Percentiles rank a stretch among this genome's conserved stretches.
Conservation (phyloP, 2,888 invertebrate species). For the Eupithecia dodoneata region DNA sequence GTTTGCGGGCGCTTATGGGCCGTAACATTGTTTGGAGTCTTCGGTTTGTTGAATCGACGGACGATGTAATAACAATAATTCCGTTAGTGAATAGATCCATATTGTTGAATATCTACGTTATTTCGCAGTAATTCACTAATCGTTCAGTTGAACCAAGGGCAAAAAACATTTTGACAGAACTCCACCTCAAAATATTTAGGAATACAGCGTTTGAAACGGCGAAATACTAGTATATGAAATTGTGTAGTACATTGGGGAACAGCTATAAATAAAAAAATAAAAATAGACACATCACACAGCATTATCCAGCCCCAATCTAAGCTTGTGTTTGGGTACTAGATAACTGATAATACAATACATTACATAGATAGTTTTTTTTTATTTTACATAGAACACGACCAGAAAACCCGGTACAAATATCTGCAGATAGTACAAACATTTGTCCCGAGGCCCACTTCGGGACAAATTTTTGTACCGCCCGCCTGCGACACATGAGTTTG, state of each 20-base stretch:
- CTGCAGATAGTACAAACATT: too few relatives aligned
- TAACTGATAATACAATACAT: too few relatives aligned
- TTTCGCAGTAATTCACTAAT: not conserved
- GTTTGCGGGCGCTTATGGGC: slow-evolving; percentile 24
- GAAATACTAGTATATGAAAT: not conserved
- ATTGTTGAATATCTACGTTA: not conserved
- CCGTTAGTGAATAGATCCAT: not conserved
- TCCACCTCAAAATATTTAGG: not conserved
- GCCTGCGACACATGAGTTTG: too few relatives aligned
- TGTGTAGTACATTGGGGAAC: not conserved
- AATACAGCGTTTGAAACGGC: not conserved
- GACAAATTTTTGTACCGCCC: too few relatives aligned
- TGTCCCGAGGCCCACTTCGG: too few relatives aligned
- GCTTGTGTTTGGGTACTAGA: too few relatives aligned
- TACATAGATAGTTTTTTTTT: too few relatives aligned
- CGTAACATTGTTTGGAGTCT: slow-evolving; percentile 20
- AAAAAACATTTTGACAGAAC: not conserved
- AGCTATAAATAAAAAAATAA: not conserved
- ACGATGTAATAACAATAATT: slow-evolving; percentile 6
- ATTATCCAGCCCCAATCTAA: too few relatives aligned
- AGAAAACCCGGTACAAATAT: too few relatives aligned
- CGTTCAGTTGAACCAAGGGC: not conserved
- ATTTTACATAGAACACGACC: too few relatives aligned
- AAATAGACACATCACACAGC: too few relatives aligned
- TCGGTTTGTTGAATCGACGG: not conserved